Evolutionary conservation across 2,797 vertebrate genomes (phyloP), one percentile per base, ranked within the genome.

Genomic region (Eulemur albifrons): DNA sequence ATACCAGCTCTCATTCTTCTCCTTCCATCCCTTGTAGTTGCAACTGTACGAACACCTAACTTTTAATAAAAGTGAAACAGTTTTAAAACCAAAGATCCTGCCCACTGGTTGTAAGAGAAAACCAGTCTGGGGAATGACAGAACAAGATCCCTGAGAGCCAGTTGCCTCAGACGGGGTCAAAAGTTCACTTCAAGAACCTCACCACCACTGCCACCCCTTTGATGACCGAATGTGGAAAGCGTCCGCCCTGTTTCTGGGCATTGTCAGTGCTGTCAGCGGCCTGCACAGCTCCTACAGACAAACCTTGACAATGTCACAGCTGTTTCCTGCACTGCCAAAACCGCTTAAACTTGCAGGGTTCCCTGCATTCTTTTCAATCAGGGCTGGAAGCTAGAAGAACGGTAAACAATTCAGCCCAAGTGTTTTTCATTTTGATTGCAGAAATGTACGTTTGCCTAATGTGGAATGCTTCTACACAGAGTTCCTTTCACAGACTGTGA

Each of bases 401-500:
- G 9, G 72, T 30, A 45, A 32, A 93, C 0, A 9, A 70, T 25
- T 91, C 38, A 85, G 79, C 45, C 82, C 43, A 32, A 82, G 82
- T 48, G 80, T 77, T 96, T 94, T 81, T 63, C 54, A 48, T 90
- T 85, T 38, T 69, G 69, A 89, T 73, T 0, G 10, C 43, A 27
- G 73, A 93, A 92, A 10, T 81, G 86, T 7, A 3, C 30, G 65
- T 72, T 96, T 88, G 85, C 77, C 82, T 59, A 87, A 43, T 21
- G 87, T 85, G 76, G 82, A 95, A 54, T 45, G 27, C 35, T 70
- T 77, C 69, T 89, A 94, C 95, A 97, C 92, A 97, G 75, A 95
- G 86, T 93, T 82, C 88, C 72, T 94, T 95, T 98, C 89, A 97
- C 75, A 97, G 32, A 70, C 4, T 65, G 70, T 96, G 92, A 97